Conservation (phyloP, 2,797 vertebrate genomes). For the Spheniscus humboldti region DNA sequence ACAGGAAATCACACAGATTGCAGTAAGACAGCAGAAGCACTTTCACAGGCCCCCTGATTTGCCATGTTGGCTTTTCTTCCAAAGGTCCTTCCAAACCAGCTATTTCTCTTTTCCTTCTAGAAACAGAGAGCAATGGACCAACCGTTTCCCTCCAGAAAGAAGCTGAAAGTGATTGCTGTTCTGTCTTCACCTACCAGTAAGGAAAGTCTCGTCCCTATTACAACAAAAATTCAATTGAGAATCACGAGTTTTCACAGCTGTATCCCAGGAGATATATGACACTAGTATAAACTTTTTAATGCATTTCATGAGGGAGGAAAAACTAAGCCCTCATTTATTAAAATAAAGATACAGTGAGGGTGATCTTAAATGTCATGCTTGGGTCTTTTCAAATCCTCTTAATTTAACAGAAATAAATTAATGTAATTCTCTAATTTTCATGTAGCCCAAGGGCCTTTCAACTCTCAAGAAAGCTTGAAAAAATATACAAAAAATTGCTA, state of each 20-base stretch:
- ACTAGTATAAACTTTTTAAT: not conserved
- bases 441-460: not conserved
- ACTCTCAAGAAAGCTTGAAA: not conserved
- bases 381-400: not conserved
- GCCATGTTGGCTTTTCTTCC: not conserved
- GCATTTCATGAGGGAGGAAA: not conserved
- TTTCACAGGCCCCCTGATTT: not conserved
- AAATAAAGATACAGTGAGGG: not conserved
- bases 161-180: not conserved
- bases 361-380: not conserved
- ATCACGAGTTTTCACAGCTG: not conserved
- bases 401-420: constrained; percentile 8
- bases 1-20: not conserved
- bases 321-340: not conserved
- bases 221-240: not conserved
- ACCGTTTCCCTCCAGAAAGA: not conserved
- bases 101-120: not conserved
- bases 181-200: not conserved
- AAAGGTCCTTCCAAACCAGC: not conserved
- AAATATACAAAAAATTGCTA: not conserved
- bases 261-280: not conserved
- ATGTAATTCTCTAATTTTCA: not conserved
- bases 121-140: not conserved
- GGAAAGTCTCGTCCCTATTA: not conserved
- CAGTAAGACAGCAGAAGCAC: not conserved